These are phyloP conservation scores for Telmatochromis brachygnathus DNA, from an alignment of 2,113 vertebrate genomes.

Conservation along the genomic window DNA sequence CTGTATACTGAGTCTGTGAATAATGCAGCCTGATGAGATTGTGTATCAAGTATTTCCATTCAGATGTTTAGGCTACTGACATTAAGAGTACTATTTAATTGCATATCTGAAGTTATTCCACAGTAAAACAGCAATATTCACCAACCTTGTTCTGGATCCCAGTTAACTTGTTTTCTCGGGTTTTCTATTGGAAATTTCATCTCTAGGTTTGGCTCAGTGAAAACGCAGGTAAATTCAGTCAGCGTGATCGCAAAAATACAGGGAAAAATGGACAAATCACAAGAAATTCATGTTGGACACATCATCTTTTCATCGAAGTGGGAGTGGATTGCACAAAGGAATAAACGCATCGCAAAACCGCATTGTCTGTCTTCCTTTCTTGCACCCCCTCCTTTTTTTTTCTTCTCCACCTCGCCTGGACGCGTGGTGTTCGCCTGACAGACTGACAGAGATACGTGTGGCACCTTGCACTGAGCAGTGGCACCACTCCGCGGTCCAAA, in stretches of 20 bases:
- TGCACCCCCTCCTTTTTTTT: background rate
- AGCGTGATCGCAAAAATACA: slow-evolving; percentile 54
- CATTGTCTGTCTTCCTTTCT: slow-evolving; percentile 38
- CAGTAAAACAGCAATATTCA: slow-evolving; percentile 25
- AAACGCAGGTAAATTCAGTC: slow-evolving; percentile 53
- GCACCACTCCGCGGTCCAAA: slow-evolving; percentile 6
- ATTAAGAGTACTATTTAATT: background rate
- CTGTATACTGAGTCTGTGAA: background rate
- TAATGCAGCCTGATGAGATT: background rate
- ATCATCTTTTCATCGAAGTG: background rate
- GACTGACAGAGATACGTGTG: slow-evolving; percentile 6
- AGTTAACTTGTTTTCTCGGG: slow-evolving; percentile 96
- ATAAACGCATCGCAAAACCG: slow-evolving; percentile 16
- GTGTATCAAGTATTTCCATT: background rate
- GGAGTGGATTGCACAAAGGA: background rate
- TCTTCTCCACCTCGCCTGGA: slow-evolving; percentile 16
- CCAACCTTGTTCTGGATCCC: slow-evolving; percentile 95
- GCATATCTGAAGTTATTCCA: background rate
- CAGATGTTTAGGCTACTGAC: background rate
- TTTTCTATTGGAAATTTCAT: slow-evolving; percentile 99
- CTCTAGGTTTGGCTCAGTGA: slow-evolving; percentile 70
- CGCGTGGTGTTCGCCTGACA: slow-evolving; percentile 13
- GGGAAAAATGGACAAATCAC: slow-evolving; percentile 23
- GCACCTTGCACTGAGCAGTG: slow-evolving; percentile 19
- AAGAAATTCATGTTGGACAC: slow-evolving; percentile 18